Conservation (phyloP, 2,888 invertebrate species). For the Leucania comma region DNA sequence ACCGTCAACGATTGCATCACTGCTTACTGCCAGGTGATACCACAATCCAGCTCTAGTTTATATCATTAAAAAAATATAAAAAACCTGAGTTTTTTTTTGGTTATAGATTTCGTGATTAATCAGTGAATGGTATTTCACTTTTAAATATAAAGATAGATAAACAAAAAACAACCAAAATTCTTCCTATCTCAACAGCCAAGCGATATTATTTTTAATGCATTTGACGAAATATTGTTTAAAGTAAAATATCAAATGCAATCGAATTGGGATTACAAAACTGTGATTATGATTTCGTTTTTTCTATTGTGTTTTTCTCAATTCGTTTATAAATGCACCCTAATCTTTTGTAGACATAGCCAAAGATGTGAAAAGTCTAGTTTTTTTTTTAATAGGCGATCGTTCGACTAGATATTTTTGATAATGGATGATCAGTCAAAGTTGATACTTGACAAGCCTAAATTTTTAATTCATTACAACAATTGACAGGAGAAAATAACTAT, state of each 20-base stretch:
- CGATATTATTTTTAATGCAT: slow-evolving; percentile 35
- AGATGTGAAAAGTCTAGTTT: too few species aligned
- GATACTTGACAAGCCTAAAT: too few species aligned
- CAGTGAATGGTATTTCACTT: too few species aligned
- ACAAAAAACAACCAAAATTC: not conserved
- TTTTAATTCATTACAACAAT: too few species aligned
- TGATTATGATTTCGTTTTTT: slow-evolving; percentile 61
- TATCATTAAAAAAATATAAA: too few species aligned
- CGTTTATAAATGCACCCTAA: slow-evolving; percentile 34
- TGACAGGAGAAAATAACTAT: not conserved
- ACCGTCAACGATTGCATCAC: too few species aligned
- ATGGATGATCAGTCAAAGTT: not conserved
- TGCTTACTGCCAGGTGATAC: too few species aligned
- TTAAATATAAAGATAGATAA: too few species aligned
- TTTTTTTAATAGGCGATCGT: too few species aligned
- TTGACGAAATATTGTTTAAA: slow-evolving; percentile 39
- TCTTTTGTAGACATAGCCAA: slow-evolving; percentile 53
- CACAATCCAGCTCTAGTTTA: too few species aligned
- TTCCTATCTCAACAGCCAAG: slow-evolving; percentile 20
- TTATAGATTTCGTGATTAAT: too few species aligned
- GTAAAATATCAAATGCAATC: slow-evolving; percentile 46
- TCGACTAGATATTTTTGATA: slow-evolving; percentile 2
- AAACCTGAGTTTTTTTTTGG: too few species aligned
- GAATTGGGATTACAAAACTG: slow-evolving; percentile 65
- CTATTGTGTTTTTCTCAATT: slow-evolving; percentile 40